Evolutionary conservation across 2,888 invertebrate species (phyloP).

Genomic region (Ferdinandea cuprea): DNA sequence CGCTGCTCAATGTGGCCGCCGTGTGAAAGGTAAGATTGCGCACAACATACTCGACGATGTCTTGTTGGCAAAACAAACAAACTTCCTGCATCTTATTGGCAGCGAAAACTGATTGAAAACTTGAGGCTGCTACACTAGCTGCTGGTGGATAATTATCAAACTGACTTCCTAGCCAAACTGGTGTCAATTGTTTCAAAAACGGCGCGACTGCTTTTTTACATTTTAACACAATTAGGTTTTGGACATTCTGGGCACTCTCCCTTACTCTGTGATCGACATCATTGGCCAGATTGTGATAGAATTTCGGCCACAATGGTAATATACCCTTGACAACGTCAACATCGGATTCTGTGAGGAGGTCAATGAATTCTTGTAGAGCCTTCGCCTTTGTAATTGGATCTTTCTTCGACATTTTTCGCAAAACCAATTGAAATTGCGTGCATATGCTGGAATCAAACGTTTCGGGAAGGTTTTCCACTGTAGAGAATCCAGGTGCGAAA

Average conservation of each 20-base stretch:
- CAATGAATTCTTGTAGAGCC: slow-evolving; percentile 89
- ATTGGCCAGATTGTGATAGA: slow-evolving; percentile 89
- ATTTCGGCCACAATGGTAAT: slow-evolving; percentile 92
- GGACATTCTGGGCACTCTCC: slow-evolving; percentile 90
- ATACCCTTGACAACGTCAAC: slow-evolving; percentile 88
- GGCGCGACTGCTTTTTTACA: slow-evolving; percentile 91
- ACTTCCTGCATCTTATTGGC: slow-evolving; percentile 90
- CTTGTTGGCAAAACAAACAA: slow-evolving; percentile 91
- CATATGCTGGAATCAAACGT: slow-evolving; percentile 88
- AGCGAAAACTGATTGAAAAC: slow-evolving; percentile 91
- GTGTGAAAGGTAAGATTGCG: slow-evolving; percentile 88
- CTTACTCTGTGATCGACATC: slow-evolving; percentile 93
- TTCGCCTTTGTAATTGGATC: slow-evolving; percentile 95
- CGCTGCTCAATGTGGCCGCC: slow-evolving; percentile 84
- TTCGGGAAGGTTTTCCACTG: slow-evolving; percentile 83
- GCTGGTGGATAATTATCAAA: slow-evolving; percentile 94
- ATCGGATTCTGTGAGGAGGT: slow-evolving; percentile 87
- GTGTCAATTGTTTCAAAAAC: slow-evolving; percentile 89
- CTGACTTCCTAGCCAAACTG: slow-evolving; percentile 93
- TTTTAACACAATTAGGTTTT: slow-evolving; percentile 86
- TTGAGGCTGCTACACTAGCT: slow-evolving; percentile 87
- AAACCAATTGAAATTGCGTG: slow-evolving; percentile 89
- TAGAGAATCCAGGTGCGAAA: slow-evolving; percentile 84
- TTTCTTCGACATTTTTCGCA: slow-evolving; percentile 95
- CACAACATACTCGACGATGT: slow-evolving; percentile 89